These are phyloP conservation scores for Platycheirus albimanus DNA, from an alignment of 2,888 invertebrate species.

Conservation along the genomic window DNA sequence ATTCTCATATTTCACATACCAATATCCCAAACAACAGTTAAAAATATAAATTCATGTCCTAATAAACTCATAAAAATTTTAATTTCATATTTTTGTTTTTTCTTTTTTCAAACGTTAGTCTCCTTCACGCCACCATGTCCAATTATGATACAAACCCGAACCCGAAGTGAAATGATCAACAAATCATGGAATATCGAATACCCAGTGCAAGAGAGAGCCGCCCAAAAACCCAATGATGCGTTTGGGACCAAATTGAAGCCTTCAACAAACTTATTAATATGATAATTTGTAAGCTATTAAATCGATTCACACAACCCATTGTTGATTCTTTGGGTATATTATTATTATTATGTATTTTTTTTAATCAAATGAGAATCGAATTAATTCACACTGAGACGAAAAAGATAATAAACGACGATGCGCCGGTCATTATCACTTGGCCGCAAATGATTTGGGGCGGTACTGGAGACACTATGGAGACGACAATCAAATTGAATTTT, in stretches of 20 bases:
- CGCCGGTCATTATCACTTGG: slow-evolving; percentile 71
- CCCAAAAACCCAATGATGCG: neutral
- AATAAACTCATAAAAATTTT: slow-evolving; percentile 70
- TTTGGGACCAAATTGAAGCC: slow-evolving; percentile 38
- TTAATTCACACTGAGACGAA: slow-evolving; percentile 68
- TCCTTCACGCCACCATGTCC: slow-evolving; percentile 12
- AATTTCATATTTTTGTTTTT: slow-evolving; percentile 50
- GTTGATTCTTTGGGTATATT: slow-evolving; percentile 55
- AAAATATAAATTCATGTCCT: slow-evolving; percentile 46
- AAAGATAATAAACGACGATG: slow-evolving; percentile 65
- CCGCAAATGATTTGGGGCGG: slow-evolving; percentile 68
- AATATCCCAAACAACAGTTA: slow-evolving; percentile 34
- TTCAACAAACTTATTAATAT: slow-evolving; percentile 72
- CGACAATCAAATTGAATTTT: slow-evolving; percentile 61
- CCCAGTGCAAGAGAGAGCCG: neutral
- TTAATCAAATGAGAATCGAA: slow-evolving; percentile 63
- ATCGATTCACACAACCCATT: slow-evolving; percentile 64
- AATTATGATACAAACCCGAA: slow-evolving; percentile 35
- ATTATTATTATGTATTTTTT: slow-evolving; percentile 30
- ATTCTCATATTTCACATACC: no score
- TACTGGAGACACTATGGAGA: slow-evolving; percentile 72
- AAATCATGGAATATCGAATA: slow-evolving; percentile 50
- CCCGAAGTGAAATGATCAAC: slow-evolving; percentile 63
- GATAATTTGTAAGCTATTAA: slow-evolving; percentile 71
- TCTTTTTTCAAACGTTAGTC: slow-evolving; percentile 28